These are phyloP conservation scores for Proterorhinus semilunaris DNA, from an alignment of 2,113 vertebrate genomes.

Conservation along the genomic window DNA sequence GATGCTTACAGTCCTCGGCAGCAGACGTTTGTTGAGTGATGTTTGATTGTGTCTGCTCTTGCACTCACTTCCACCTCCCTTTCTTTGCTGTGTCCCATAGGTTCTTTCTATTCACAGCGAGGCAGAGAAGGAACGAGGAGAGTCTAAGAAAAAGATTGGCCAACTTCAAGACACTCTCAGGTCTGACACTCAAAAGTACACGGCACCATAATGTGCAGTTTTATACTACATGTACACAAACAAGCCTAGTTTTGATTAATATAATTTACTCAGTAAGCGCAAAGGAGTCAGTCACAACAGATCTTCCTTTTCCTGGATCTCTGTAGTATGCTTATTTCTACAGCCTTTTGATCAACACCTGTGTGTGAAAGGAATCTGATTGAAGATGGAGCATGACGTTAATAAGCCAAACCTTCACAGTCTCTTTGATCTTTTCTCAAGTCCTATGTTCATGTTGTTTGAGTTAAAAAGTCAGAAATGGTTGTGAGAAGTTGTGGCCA, in stretches of 20 bases:
- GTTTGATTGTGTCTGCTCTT: constrained; percentile 54
- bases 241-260: too few species aligned
- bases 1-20: constrained; percentile 50
- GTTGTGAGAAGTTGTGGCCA: constrained; percentile 12
- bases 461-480: constrained; percentile 19
- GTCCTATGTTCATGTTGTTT: constrained; percentile 15
- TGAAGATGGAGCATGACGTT: constrained; percentile 58
- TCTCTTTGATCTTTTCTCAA: constrained; percentile 61
- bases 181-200: constrained; percentile 18
- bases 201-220: background rate
- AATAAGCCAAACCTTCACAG: constrained; percentile 44
- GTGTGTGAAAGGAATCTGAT: constrained; percentile 49
- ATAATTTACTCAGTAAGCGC: too few species aligned
- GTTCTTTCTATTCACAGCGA: constrained; percentile 65
- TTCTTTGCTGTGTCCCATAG: constrained; percentile 44
- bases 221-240: too few species aligned
- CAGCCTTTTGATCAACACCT: constrained; percentile 57
- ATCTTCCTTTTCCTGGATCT: too few species aligned
- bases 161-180: constrained; percentile 74
- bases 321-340: constrained; percentile 38
- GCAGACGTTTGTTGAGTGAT: constrained; percentile 48
- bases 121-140: constrained; percentile 67
- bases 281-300: too few species aligned
- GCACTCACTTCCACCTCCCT: constrained; percentile 32
- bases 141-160: constrained; percentile 66